phyloP scores from a whole-genome alignment of 92 coral and sea anemone genomes.

The Blastomussa wellsi region DNA sequence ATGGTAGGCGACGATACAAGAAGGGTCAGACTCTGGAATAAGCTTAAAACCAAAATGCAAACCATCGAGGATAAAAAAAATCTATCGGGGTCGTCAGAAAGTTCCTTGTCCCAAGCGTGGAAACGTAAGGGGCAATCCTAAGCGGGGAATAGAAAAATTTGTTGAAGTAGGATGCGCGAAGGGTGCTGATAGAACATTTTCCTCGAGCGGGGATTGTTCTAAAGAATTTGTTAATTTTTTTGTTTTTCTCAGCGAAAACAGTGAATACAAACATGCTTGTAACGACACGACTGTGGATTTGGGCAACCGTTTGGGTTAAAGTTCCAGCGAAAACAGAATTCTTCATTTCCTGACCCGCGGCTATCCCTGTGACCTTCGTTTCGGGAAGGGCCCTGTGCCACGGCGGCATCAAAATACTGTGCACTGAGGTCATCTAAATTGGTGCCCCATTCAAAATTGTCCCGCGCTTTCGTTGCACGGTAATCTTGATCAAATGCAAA shows the following conservation, averaged over 20 bases:
- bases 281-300: neutral
- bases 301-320: neutral
- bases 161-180: no score
- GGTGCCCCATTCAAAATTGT: neutral
- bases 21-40: conserved; percentile 9
- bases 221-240: no score
- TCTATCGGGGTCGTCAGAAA: no score
- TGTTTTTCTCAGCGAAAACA: no score
- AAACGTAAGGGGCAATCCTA: no score
- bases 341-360: neutral
- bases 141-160: no score
- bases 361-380: neutral
- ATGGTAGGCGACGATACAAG: conserved; percentile 16
- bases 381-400: neutral
- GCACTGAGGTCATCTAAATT: conserved; percentile 7
- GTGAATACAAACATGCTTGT: neutral
- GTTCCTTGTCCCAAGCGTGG: no score
- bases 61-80: conserved; percentile 14
- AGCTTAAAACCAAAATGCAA: conserved; percentile 8
- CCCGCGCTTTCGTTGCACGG: neutral
- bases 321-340: neutral
- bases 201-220: no score
- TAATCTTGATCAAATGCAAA: no score
- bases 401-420: conserved; percentile 19
- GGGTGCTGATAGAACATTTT: no score